Percentiles rank a stretch among this genome's conserved stretches.
Conservation (phyloP, 2,113 vertebrate species). For the Sialia sialis region DNA sequence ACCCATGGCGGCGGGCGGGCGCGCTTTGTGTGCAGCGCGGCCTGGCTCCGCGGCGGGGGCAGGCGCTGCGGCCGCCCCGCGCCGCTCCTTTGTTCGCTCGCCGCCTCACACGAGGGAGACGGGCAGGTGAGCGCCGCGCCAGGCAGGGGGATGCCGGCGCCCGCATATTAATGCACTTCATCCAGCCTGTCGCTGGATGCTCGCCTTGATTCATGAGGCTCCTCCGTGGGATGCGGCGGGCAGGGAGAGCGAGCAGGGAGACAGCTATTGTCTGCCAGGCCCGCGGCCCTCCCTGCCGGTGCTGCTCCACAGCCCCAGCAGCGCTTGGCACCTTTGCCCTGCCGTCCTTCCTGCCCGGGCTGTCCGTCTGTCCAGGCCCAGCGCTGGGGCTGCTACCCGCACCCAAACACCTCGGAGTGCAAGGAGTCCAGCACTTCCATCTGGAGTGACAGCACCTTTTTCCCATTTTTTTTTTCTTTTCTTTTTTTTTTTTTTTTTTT, state of each 20-base stretch:
- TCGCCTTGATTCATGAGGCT: conserved; percentile 35
- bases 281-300: not conserved
- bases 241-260: not conserved
- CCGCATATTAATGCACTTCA: conserved; percentile 28
- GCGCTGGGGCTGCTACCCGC: not conserved
- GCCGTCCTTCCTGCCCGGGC: not conserved
- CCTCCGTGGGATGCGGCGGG: not conserved
- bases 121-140: conserved; percentile 44
- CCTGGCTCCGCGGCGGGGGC: conserved; percentile 13
- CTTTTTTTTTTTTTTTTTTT: no score
- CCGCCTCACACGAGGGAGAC: conserved; percentile 30
- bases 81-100: conserved; percentile 41
- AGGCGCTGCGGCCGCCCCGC: not conserved
- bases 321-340: not conserved
- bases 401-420: not conserved
- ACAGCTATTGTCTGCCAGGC: not conserved
- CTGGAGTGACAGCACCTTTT: no score
- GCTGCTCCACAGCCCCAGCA: not conserved
- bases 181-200: conserved; percentile 18
- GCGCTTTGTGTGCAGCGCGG: conserved; percentile 17
- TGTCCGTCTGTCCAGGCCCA: not conserved
- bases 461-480: no score
- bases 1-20: not conserved
- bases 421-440: no score
- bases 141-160: not conserved